phyloP scores from a whole-genome alignment of 2,797 vertebrate genomes.

The Acrossocheilus wenchowensis region DNA sequence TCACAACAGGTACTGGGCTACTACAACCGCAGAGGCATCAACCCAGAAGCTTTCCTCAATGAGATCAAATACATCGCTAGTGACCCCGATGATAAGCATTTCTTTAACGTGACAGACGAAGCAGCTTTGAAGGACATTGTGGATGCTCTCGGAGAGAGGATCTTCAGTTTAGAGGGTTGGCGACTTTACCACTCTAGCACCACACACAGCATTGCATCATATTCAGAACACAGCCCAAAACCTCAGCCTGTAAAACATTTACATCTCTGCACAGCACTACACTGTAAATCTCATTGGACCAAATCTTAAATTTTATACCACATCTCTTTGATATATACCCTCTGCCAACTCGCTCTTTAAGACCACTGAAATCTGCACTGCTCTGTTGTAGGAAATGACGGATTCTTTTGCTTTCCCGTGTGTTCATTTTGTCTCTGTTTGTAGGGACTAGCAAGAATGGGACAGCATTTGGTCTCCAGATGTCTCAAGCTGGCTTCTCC shows the following conservation, averaged over 20 bases:
- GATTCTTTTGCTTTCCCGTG: conserved; percentile 29
- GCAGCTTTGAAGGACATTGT: conserved; percentile 97
- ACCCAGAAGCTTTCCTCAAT: conserved; percentile 92
- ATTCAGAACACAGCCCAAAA: conserved; percentile 41
- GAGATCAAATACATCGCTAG: conserved; percentile 98
- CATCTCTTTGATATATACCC: conserved; percentile 47
- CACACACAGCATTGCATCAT: conserved; percentile 34
- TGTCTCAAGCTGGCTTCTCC: conserved; percentile 99
- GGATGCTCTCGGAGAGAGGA: conserved; percentile 94
- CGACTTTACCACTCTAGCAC: conserved; percentile 35
- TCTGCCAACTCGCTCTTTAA: conserved; percentile 42
- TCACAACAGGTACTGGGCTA: conserved; percentile 90
- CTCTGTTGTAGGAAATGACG: conserved; percentile 1
- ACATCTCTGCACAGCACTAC: conserved; percentile 34
- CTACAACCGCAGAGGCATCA: conserved; percentile 96
- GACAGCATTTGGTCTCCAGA: conserved; percentile 96
- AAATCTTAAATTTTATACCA: conserved; percentile 46
- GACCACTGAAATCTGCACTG: background rate
- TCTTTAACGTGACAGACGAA: conserved; percentile 97
- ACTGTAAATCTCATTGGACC: conserved; percentile 50
- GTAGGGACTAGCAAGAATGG: conserved; percentile 96
- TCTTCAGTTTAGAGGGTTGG: conserved; percentile 96
- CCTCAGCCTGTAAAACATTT: conserved; percentile 49
- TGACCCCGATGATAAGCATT: conserved; percentile 97
- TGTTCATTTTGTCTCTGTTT: conserved; percentile 46